Evolutionary conservation across 2,888 invertebrate genomes (phyloP).

Genomic region (Silvanus unidentatus): DNA sequence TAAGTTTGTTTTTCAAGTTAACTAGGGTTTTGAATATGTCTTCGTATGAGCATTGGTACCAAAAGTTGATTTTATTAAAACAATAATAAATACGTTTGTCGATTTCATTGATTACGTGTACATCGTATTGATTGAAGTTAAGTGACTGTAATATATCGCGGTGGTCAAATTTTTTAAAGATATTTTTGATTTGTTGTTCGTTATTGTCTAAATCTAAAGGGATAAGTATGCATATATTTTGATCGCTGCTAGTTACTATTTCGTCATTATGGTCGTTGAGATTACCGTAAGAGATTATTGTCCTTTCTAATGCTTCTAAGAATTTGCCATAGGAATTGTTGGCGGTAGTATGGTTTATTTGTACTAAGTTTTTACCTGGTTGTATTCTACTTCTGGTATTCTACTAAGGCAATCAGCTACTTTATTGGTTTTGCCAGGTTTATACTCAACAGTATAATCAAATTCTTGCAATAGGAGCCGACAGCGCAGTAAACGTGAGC

Average conservation of each 20-base stretch:
- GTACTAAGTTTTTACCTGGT: not conserved
- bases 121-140: not conserved
- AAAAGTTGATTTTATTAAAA: not conserved
- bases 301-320: not conserved
- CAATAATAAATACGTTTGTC: not conserved
- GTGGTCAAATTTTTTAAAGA: not conserved
- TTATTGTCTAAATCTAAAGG: not conserved
- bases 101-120: not conserved
- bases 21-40: not conserved
- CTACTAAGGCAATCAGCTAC: no score
- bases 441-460: constrained; percentile 5
- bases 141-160: not conserved
- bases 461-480: constrained; percentile 6
- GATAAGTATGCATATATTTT: not conserved
- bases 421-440: constrained; percentile 1
- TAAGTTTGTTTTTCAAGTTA: not conserved
- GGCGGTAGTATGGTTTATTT: not conserved
- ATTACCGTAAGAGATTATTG: not conserved
- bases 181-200: not conserved
- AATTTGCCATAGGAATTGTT: not conserved
- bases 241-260: not conserved
- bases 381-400: not conserved
- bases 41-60: not conserved
- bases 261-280: not conserved
- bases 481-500: not conserved